A percentile compares a stretch with the other conserved stretches of the same genome.
These are phyloP conservation scores for Bombus huntii DNA, from an alignment of 1,140 invertebrate genomes.

Conservation along the genomic window DNA sequence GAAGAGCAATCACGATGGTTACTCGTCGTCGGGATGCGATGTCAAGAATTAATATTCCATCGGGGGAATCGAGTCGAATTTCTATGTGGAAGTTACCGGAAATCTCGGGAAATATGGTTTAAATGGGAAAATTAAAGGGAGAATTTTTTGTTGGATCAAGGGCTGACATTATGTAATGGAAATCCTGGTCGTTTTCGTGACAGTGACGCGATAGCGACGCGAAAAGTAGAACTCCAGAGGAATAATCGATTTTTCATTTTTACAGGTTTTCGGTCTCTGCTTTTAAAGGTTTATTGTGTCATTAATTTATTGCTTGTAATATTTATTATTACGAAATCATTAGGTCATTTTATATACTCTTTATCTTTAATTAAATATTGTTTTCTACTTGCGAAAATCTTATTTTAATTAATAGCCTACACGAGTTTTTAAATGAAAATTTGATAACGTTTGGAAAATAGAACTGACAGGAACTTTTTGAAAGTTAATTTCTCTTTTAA, in stretches of 20 bases:
- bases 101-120: too few relatives aligned
- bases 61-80: not conserved
- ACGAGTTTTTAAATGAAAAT: not conserved
- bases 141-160: not conserved
- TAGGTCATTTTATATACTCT: too few relatives aligned
- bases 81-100: not conserved
- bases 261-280: not conserved
- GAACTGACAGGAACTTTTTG: not conserved
- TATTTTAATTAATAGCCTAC: not conserved
- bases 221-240: not conserved
- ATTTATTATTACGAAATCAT: not conserved
- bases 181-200: not conserved
- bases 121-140: not conserved
- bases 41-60: slow-evolving; percentile 28
- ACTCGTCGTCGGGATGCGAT: not conserved
- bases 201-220: not conserved
- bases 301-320: not conserved
- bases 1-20: slow-evolving; percentile 26
- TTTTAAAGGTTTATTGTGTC: not conserved
- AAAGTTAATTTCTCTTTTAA: not conserved
- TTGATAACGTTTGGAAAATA: not conserved
- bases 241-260: not conserved
- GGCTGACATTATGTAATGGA: not conserved
- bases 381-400: not conserved
- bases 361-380: not conserved